These are phyloP conservation scores for Gadopsis bispinosus DNA, from an alignment of 2,797 vertebrate species.

Conservation along the genomic window DNA sequence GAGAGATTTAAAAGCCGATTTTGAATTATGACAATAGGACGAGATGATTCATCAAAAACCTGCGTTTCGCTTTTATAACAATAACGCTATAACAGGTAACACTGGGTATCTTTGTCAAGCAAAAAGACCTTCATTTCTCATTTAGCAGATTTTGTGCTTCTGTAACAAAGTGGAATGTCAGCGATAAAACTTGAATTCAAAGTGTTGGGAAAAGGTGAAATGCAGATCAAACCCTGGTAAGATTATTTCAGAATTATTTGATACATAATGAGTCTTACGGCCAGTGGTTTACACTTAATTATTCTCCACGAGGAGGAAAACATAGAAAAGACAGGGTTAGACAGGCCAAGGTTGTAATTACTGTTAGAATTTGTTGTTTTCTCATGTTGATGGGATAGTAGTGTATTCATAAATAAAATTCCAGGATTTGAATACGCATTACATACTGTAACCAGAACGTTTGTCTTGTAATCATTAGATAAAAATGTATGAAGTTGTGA, in stretches of 20 bases:
- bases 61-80: no score
- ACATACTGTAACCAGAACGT: not conserved
- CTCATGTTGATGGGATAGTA: no score
- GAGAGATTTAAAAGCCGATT: not conserved
- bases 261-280: not conserved
- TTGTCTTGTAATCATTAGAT: not conserved
- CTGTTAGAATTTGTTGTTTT: no score
- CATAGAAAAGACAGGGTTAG: not conserved
- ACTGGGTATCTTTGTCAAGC: no score
- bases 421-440: not conserved
- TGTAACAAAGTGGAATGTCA: not conserved
- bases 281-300: no score
- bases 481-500: no score
- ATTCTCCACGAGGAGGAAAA: not conserved
- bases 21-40: not conserved
- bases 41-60: not conserved
- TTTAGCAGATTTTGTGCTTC: not conserved
- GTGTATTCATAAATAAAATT: no score
- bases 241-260: not conserved
- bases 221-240: not conserved
- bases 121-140: no score
- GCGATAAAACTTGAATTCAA: not conserved
- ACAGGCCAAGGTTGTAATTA: no score
- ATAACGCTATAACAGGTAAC: no score
- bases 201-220: not conserved